These are phyloP conservation scores for Operophtera brumata DNA, from an alignment of 2,888 invertebrate species.

Conservation along the genomic window DNA sequence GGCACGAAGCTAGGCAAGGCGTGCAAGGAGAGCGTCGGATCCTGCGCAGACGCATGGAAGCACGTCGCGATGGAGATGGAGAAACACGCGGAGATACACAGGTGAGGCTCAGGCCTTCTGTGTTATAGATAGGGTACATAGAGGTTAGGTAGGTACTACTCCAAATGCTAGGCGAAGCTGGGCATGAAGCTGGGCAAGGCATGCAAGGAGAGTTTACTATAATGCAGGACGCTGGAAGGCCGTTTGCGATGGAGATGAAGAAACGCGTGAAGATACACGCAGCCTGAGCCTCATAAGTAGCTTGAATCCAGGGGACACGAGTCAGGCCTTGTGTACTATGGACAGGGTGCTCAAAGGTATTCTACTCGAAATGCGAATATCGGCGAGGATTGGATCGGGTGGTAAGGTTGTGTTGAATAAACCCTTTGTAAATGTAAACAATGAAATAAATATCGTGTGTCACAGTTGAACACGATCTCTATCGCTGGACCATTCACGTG, in stretches of 20 bases:
- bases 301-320: no score
- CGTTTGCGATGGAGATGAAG: conserved; percentile 95
- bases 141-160: no score
- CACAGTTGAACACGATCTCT: no score
- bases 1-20: conserved; percentile 92
- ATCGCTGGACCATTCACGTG: no score
- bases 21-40: conserved; percentile 87
- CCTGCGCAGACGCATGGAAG: conserved; percentile 94
- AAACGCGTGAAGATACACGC: conserved; percentile 94
- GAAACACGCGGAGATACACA: conserved; percentile 93
- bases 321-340: no score
- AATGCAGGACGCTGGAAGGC: conserved; percentile 94
- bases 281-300: no score
- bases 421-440: no score
- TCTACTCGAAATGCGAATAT: conserved; percentile 94
- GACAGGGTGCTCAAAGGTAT: no score
- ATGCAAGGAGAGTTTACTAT: conserved; percentile 87
- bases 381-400: conserved; percentile 94
- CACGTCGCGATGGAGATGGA: conserved; percentile 96
- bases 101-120: conserved; percentile 56
- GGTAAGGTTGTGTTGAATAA: no score
- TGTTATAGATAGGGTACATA: no score
- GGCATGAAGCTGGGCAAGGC: conserved; percentile 92
- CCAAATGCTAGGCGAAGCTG: conserved; percentile 93
- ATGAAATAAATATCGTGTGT: no score